phyloP scores from a whole-genome alignment of 2,888 invertebrate species.

The Acanthococcus lagerstroemiae region DNA sequence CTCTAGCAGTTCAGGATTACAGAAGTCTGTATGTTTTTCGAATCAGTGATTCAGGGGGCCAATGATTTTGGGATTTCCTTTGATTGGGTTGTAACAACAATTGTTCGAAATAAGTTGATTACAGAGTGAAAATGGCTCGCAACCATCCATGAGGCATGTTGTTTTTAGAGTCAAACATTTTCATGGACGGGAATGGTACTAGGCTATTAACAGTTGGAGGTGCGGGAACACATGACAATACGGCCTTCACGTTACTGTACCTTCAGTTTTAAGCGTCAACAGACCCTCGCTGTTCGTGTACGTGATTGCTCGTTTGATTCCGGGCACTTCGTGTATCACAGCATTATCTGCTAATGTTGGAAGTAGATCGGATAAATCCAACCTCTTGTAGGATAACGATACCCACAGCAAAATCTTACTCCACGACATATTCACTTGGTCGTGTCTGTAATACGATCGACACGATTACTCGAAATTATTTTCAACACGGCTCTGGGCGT shows the following conservation, averaged over 20 bases:
- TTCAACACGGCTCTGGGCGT: too few species aligned
- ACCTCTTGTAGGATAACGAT: constrained; percentile 51
- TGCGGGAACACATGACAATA: too few species aligned
- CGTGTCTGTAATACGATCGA: constrained; percentile 68
- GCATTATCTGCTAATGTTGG: constrained; percentile 58
- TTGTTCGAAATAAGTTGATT: too few species aligned
- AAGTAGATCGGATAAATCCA: constrained; percentile 67
- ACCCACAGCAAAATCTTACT: constrained; percentile 69
- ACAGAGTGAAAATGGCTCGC: too few species aligned
- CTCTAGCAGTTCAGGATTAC: too few species aligned
- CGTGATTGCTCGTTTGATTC: constrained; percentile 76
- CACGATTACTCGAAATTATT: too few species aligned
- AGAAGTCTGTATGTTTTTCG: too few species aligned
- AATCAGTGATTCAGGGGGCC: too few species aligned
- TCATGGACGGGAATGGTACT: neutral
- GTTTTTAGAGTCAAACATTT: neutral
- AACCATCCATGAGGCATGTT: too few species aligned
- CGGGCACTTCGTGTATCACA: constrained; percentile 66
- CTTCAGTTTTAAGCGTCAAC: constrained; percentile 75
- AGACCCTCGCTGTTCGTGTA: constrained; percentile 51
- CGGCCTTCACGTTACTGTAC: constrained; percentile 70
- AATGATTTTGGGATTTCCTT: too few species aligned
- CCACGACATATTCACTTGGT: constrained; percentile 67
- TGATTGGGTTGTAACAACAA: too few species aligned
- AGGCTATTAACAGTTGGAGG: neutral